phyloP scores from a whole-genome alignment of 2,888 invertebrate species.

The Agonopterix heracliana region DNA sequence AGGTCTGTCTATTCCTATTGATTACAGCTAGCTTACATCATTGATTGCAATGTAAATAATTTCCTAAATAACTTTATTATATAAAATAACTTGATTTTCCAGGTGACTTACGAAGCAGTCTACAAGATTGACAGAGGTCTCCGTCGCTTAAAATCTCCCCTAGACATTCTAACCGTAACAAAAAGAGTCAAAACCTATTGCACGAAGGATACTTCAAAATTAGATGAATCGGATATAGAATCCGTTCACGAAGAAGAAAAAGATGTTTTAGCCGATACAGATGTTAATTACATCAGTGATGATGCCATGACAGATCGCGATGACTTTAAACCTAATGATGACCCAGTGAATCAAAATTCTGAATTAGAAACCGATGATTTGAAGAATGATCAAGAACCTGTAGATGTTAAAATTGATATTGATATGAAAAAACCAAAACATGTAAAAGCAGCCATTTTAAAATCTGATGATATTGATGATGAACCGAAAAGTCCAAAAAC shows the following conservation, averaged over 20 bases:
- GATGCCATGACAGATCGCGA: not conserved
- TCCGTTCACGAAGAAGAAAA: constrained; percentile 14
- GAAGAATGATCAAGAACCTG: not conserved
- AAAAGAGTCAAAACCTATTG: constrained; percentile 29
- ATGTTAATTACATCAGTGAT: constrained; percentile 7
- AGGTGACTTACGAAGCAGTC: constrained; percentile 23
- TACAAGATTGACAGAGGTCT: constrained; percentile 16
- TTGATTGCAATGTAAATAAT: too few species aligned
- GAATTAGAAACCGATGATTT: not conserved
- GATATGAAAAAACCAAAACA: not conserved
- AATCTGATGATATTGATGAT: constrained; percentile 2
- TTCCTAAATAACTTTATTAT: not conserved
- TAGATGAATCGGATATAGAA: constrained; percentile 4
- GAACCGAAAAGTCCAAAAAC: constrained; percentile 20
- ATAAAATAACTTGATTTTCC: constrained; percentile 2
- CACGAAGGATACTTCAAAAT: constrained; percentile 13
- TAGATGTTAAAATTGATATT: not conserved
- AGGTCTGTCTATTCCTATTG: too few species aligned
- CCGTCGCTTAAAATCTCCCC: constrained; percentile 22
- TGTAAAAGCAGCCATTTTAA: not conserved
- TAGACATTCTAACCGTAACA: constrained; percentile 24
- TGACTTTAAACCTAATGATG: constrained; percentile 4
- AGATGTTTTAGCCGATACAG: constrained; percentile 13
- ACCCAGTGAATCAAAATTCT: not conserved
- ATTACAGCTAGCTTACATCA: too few species aligned